A percentile compares a stretch with the other conserved stretches of the same genome.
Conservation (phyloP, 2,113 vertebrate genomes). For the Malurus cyaneus region DNA sequence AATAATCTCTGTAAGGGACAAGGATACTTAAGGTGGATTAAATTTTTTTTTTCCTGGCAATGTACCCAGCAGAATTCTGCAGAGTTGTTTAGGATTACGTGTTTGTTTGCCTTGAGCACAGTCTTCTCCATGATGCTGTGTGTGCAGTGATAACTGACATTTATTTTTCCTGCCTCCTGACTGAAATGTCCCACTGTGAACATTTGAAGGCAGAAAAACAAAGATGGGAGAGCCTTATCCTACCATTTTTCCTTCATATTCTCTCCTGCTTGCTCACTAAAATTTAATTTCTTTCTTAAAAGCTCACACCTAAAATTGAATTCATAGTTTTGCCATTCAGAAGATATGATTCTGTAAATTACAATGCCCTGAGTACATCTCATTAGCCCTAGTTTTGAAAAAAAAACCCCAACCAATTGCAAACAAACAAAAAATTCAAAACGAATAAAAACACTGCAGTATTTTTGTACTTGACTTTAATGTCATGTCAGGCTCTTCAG, state of each 20-base stretch:
- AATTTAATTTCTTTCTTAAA: background rate
- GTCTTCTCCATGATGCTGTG: background rate
- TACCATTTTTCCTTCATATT: background rate
- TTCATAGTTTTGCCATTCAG: background rate
- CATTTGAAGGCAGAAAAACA: background rate
- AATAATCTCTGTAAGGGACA: background rate
- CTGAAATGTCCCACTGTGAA: background rate
- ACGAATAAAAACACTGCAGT: background rate
- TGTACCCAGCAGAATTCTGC: background rate
- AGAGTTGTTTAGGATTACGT: background rate
- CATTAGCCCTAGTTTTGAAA: background rate
- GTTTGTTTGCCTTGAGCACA: background rate
- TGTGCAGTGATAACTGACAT: background rate
- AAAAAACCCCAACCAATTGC: background rate
- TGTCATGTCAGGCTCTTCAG: background rate
- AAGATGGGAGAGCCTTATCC: background rate
- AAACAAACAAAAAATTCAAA: background rate
- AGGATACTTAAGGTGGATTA: background rate
- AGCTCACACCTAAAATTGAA: background rate
- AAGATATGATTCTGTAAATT: background rate
- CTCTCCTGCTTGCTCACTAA: background rate
- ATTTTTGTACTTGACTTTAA: background rate
- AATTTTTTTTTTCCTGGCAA: background rate
- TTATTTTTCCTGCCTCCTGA: background rate
- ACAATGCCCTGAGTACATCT: background rate